Base-by-base conservation (phyloP, 1,140 invertebrate species). In the Cherax destructor region DNA sequence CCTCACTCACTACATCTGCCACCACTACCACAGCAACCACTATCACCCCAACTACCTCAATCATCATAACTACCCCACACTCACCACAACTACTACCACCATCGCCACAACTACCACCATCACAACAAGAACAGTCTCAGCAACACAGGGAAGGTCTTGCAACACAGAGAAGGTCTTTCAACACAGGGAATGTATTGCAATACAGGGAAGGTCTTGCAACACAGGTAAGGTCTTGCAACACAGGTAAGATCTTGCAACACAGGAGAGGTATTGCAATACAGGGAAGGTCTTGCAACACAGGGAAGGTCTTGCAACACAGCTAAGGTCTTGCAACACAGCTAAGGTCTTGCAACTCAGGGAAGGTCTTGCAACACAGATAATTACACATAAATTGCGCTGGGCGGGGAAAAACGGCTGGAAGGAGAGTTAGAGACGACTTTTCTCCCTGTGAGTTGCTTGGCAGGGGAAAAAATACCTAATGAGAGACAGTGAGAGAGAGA, bases 391-490 rank as follows among this genome's bases (percentile, higher is more conserved):
- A 69, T 69, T 69, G 65, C 21, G 13, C 21, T 69, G 21, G 65
- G 65, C 18, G 65, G 65, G 21, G 65, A 69, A 69, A 69, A 69
- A 16, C 18, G 65, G 65, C 65, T 16, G 65, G 65, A 41, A 69
- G 65, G 65, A 69, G 65, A 69, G 65, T 69, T 69, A 69, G 7
- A 11, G 65, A 69, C 65, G 65, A 69, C 13, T 69, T 69, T 69
- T 69, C 65, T 69, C 65, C 65, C 65, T 16, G 65, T 18, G 65
- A 69, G 65, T 69, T 69, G 65, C 65, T 69, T 69, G 65, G 65
- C 65, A 69, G 65, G 65, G 65, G 9, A 69, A 69, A 41, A 69
- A 69, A 69, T 69, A 18, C 13, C 18, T 69, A 69, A 69, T 69
- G 65, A 41, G 30, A 41, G 30, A 41, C 30, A 41, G 30, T 41